These are phyloP conservation scores for Cettia cetti DNA, from an alignment of 2,113 vertebrate genomes.

Conservation along the genomic window DNA sequence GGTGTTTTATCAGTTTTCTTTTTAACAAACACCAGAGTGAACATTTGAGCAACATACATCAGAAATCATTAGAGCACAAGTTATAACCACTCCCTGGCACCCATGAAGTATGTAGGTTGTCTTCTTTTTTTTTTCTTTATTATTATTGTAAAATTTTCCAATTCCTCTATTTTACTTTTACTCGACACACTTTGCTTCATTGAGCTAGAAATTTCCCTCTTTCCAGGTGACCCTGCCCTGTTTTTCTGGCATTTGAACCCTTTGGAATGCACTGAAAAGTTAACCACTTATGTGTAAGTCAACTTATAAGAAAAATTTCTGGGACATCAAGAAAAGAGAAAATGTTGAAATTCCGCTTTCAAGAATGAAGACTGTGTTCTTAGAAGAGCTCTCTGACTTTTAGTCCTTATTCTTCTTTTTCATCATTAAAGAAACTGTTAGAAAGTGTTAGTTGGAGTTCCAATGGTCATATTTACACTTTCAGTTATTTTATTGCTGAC, in stretches of 20 bases:
- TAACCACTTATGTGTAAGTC: not conserved
- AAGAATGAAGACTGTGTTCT: not conserved
- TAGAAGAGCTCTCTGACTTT: not conserved
- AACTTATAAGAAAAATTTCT: not conserved
- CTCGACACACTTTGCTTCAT: not conserved
- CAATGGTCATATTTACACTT: not conserved
- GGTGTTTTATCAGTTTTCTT: not conserved
- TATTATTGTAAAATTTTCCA: not conserved
- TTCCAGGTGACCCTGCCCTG: not conserved
- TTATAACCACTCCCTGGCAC: slow-evolving; percentile 24
- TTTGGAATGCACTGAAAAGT: not conserved
- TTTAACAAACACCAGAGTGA: slow-evolving; percentile 22
- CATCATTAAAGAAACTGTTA: not conserved
- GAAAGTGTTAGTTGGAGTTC: not conserved
- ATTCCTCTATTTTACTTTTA: slow-evolving; percentile 31
- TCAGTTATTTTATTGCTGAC: not conserved
- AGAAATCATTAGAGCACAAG: slow-evolving; percentile 46
- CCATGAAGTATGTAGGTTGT: not conserved
- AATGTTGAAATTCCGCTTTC: not conserved
- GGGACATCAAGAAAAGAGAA: not conserved
- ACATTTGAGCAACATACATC: slow-evolving; percentile 13
- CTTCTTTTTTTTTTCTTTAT: not conserved
- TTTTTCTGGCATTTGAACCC: not conserved
- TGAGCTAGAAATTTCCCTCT: slow-evolving; percentile 19
- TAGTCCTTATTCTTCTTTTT: not conserved